Evolutionary conservation across 2,888 invertebrate species (phyloP), one percentile per base, ranked within the genome.

Genomic region (Amaurobius ferox): DNA sequence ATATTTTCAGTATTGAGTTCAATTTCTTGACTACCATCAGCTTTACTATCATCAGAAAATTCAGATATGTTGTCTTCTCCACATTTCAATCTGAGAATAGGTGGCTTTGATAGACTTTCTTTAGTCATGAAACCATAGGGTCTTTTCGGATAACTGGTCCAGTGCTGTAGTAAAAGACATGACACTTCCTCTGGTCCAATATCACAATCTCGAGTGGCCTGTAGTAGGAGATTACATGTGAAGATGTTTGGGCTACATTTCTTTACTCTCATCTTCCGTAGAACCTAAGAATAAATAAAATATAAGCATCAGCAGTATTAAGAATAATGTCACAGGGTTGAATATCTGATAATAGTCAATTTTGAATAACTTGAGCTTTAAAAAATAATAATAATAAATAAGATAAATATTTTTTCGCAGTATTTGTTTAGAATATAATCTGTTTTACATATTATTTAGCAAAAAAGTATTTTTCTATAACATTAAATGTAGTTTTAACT

Each of bases 181-280:
- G 88, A 86, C 9, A 83, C 48, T 68, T 88, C 87, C 62, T 93
- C 91, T 90, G 94, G 93, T 0, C 97, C 97, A 86, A 97, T 92
- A 72, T 94, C 94, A 91, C 97, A 97, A 89, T 97, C 97, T 88
- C 95, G 94, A 0, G 95, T 94, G 90, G 95, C 94, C 89, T 95
- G 93, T 0, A 98, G 91, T 91, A 98, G 92, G 30, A 97, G 93
- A 93, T 97, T 97, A 90, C 95, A 98, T 0, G 94, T 94, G 90
- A 93, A 94, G 79, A 95, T 91, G 90, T 94, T 94, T 0, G 97
- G 97, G 64, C 91, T 92, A 61, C 97, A 93, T 66, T 92, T 93
- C 90, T 93, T 92, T 64, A 92, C 91, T 32, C 94, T 91, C 94
- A 98, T 95, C 92, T 95, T 94, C 72, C 95, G 94, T 97, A 97